These are phyloP conservation scores for Sorex araneus DNA, from an alignment of 2,113 vertebrate genomes.

Conservation along the genomic window DNA sequence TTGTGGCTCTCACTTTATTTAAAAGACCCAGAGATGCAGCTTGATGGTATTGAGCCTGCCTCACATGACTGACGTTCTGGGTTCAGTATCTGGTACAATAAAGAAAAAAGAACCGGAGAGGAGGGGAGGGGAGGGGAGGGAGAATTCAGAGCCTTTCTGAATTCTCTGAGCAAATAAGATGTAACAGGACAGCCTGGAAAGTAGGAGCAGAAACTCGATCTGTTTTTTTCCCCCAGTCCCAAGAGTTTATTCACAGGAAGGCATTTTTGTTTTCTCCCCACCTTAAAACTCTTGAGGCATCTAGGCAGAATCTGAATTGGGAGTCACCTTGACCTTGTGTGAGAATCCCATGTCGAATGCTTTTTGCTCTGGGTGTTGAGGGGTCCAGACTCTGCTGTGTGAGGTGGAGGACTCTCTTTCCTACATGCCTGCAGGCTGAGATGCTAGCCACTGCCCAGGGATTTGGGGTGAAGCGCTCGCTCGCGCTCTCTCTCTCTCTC, in stretches of 20 bases:
- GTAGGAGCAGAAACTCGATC: background rate
- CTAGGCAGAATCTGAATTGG: background rate
- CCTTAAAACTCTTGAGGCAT: background rate
- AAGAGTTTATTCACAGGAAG: background rate
- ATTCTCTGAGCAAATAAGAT: background rate
- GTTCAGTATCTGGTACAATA: too few relatives aligned
- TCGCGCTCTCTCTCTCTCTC: too few relatives aligned
- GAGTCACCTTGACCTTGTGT: background rate
- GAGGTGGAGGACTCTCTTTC: background rate
- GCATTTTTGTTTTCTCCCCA: background rate
- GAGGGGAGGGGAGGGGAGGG: too few relatives aligned
- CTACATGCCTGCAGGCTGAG: background rate
- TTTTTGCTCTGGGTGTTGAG: constrained; percentile 26
- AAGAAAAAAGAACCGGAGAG: too few relatives aligned
- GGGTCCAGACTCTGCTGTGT: background rate
- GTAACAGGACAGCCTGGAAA: background rate
- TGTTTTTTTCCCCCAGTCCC: background rate
- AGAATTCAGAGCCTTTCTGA: background rate
- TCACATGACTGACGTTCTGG: too few relatives aligned
- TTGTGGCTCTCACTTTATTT: background rate
- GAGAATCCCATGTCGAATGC: constrained; percentile 16
- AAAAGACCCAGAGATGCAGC: background rate
- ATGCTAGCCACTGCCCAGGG: background rate
- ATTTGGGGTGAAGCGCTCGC: background rate
- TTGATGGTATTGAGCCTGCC: too few relatives aligned